Evolutionary conservation across 2,888 invertebrate species (phyloP).

Genomic region (Hydraecia micacea): DNA sequence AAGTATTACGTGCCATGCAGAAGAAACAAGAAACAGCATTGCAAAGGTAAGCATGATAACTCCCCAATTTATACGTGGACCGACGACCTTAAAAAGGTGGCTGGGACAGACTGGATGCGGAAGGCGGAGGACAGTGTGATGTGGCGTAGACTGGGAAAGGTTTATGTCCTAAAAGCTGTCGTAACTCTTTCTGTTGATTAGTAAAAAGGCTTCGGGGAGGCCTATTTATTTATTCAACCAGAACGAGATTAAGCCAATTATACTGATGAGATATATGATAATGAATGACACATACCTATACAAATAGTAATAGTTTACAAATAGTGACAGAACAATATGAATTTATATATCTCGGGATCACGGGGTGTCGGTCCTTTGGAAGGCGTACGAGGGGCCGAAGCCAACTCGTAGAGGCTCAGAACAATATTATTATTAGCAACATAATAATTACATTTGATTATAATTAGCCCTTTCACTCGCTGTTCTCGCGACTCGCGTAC

Average conservation of each 20-base stretch:
- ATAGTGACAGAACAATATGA: too few species aligned
- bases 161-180: background rate
- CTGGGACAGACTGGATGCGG: background rate
- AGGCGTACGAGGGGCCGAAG: too few species aligned
- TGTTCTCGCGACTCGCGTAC: background rate
- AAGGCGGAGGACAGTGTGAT: fast-evolving
- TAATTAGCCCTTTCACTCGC: background rate
- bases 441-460: too few species aligned
- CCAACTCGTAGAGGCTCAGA: too few species aligned
- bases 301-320: too few species aligned
- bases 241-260: background rate
- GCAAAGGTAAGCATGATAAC: conserved; percentile 89
- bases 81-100: background rate
- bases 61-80: background rate
- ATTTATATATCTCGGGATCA: too few species aligned
- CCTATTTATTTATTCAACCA: background rate
- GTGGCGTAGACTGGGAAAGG: too few species aligned
- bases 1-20: conserved; percentile 93
- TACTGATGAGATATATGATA: background rate
- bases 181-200: background rate
- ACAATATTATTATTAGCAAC: too few species aligned
- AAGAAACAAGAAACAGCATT: conserved; percentile 95
- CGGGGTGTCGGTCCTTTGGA: too few species aligned
- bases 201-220: background rate
- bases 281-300: too few species aligned